Conservation (phyloP, 2,888 invertebrate genomes). For the Allophyes oxyacanthae region DNA sequence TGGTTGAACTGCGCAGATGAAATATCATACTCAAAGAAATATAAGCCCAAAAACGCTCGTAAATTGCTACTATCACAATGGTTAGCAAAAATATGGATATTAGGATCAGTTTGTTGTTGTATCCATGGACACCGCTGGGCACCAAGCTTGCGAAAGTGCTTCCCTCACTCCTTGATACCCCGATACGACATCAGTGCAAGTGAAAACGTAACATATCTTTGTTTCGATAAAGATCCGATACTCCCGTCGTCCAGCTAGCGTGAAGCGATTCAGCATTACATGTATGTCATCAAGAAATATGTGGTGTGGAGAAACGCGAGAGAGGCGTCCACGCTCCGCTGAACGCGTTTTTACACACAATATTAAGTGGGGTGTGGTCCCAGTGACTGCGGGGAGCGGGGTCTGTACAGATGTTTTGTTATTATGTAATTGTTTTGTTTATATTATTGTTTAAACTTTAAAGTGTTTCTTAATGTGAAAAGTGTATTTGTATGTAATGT, state of each 20-base stretch:
- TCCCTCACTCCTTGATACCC: conserved; percentile 1
- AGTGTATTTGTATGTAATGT: too few relatives aligned
- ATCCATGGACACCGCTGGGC: too few relatives aligned
- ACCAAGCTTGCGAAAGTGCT: too few relatives aligned
- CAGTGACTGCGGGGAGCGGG: conserved; percentile 47
- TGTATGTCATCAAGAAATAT: conserved; percentile 85
- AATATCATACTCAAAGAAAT: too few relatives aligned
- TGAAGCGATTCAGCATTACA: conserved; percentile 78
- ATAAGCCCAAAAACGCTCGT: too few relatives aligned
- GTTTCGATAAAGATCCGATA: conserved; percentile 59
- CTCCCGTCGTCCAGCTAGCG: conserved; percentile 64
- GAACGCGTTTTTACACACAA: conserved; percentile 74
- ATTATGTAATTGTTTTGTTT: conserved; percentile 15
- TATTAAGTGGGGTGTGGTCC: conserved; percentile 45
- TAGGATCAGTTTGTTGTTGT: too few relatives aligned
- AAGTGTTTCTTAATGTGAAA: too few relatives aligned
- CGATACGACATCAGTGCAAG: conserved; percentile 38
- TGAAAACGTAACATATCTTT: conserved; percentile 46
- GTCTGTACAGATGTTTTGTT: background rate
- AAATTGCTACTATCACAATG: too few relatives aligned
- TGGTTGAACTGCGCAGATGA: too few relatives aligned
- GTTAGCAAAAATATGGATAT: too few relatives aligned
- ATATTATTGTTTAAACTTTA: conserved; percentile 3
- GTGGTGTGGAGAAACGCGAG: conserved; percentile 85
- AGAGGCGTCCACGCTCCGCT: conserved; percentile 77